Base-by-base conservation (phyloP, 2,113 vertebrate species). In the Menidia beryllina region DNA sequence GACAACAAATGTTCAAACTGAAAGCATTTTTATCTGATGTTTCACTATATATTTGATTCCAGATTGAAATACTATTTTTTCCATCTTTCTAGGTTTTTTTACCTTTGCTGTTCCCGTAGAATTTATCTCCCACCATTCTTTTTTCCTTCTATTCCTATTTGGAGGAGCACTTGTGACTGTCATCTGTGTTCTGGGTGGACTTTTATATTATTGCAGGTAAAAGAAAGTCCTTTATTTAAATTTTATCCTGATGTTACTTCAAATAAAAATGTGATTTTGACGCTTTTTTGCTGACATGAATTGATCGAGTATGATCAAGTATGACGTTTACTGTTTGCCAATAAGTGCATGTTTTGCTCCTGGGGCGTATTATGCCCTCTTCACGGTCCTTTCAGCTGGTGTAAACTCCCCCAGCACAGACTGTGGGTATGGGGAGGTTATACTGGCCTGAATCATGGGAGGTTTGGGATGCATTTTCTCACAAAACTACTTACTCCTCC, bases 131-230 rank as follows among this genome's bases (percentile, higher is more conserved):
- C 93, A 91, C 58, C 93, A 97, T 83, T 95, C 93, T 0, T 88
- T 93, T 67, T 92, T 95, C 77, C 92, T 97, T 54, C 93, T 92
- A 6, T 86, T 93, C 66, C 88, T 95, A 50, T 74, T 96, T 34
- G 96, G 95, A 90, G 95, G 94, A 75, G 93, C 93, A 5, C 69
- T 96, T 14, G 39, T 94, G 61, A 80, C 95, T 51, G 82, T 95
- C 70, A 20, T 93, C 73, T 94, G 93, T 52, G 93, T 96, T 77
- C 93, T 96, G 84, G 79, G 88, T 63, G 87, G 94, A n/a, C 86
- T 96, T 3, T 85, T 96, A 52, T 95, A 89, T 88, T 92, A 91
- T 61, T 94, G 93, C 93, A 96, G 96, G 96, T 98, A 94, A 94
- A 79, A 34, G 20, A 34, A 34, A 68, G 12, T 19, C 24, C 59